These are phyloP conservation scores for Camptogramma bilineatum DNA, from an alignment of 2,888 invertebrate species.

Conservation along the genomic window DNA sequence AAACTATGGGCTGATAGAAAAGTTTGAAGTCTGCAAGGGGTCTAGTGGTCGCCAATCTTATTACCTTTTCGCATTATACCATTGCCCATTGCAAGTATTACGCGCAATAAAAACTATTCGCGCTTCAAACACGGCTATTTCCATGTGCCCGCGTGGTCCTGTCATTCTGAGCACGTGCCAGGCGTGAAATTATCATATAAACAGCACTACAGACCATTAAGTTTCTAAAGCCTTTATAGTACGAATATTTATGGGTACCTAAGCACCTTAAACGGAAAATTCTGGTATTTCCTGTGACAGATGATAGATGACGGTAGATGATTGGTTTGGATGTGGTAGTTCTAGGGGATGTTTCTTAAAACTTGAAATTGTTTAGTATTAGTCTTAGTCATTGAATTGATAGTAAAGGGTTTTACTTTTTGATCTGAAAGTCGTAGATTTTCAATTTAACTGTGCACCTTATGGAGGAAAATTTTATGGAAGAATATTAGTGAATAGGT, in stretches of 20 bases:
- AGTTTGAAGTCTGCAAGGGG: too few species aligned
- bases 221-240: conserved; percentile 71
- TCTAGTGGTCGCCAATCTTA: too few species aligned
- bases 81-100: background rate
- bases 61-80: background rate
- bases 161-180: conserved; percentile 53
- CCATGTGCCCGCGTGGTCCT: conserved; percentile 35
- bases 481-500: too few species aligned
- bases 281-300: conserved; percentile 57
- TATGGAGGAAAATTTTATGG: too few species aligned
- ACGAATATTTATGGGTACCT: conserved; percentile 77
- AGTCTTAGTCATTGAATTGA: too few species aligned
- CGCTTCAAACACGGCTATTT: conserved; percentile 32
- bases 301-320: conserved; percentile 11
- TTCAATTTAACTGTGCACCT: too few species aligned
- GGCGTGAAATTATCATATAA: conserved; percentile 72
- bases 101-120: conserved; percentile 10
- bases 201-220: conserved; percentile 71
- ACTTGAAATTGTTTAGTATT: background rate
- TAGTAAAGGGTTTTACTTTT: too few species aligned
- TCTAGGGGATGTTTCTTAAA: background rate
- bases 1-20: too few species aligned
- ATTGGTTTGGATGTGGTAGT: conserved; percentile 18
- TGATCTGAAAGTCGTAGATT: too few species aligned
- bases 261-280: conserved; percentile 71